Percentiles rank a stretch among this genome's conserved stretches.
These are phyloP conservation scores for Trichogramma evanescens DNA, from an alignment of 2,888 invertebrate genomes.

Conservation along the genomic window DNA sequence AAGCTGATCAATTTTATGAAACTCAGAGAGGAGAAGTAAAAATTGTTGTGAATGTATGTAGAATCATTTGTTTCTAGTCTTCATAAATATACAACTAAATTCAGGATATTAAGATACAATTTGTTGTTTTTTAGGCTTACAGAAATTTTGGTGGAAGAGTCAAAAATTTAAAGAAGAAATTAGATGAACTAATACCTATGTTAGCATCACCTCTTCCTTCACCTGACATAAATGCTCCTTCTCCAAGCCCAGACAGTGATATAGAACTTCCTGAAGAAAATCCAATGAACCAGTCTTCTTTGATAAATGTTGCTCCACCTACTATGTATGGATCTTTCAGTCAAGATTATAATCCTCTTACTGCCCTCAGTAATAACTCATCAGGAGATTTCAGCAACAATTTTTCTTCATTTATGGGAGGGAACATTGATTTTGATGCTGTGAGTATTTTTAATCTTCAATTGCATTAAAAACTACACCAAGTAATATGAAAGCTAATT, in stretches of 20 bases:
- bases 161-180: slow-evolving; percentile 73
- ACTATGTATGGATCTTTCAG: slow-evolving; percentile 43
- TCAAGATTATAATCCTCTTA: slow-evolving; percentile 41
- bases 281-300: slow-evolving; percentile 33
- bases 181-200: slow-evolving; percentile 72
- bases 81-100: not conserved
- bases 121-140: slow-evolving; percentile 65
- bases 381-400: slow-evolving; percentile 49
- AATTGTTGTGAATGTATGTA: slow-evolving; percentile 87
- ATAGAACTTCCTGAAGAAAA: slow-evolving; percentile 61
- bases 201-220: slow-evolving; percentile 58
- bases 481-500: not conserved
- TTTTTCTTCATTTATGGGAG: slow-evolving; percentile 60
- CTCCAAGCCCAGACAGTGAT: slow-evolving; percentile 77
- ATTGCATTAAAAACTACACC: not conserved
- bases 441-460: slow-evolving; percentile 29
- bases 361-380: slow-evolving; percentile 29
- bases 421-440: slow-evolving; percentile 56
- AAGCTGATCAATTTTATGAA: slow-evolving; percentile 80
- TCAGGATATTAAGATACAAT: not conserved
- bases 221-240: slow-evolving; percentile 61
- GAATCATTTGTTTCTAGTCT: not conserved
- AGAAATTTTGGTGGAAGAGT: slow-evolving; percentile 88
- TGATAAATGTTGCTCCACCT: slow-evolving; percentile 39
- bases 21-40: slow-evolving; percentile 90